Evolutionary conservation across 2,113 vertebrate genomes (phyloP).

Genomic region (Ascaphus truei): DNA sequence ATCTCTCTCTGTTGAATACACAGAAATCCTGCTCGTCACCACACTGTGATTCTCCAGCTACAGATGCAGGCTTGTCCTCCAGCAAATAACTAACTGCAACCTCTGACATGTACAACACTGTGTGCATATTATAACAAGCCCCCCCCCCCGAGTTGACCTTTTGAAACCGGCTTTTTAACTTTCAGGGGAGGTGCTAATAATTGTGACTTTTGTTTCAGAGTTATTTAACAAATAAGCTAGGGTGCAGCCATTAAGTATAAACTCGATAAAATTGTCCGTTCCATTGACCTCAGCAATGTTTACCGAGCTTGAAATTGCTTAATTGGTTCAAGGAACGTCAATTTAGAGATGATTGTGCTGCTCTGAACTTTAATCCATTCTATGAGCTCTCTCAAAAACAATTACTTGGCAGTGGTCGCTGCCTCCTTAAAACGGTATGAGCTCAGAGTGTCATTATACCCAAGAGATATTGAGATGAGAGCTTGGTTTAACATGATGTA

Average conservation of each 20-base stretch:
- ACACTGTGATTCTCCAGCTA: too few species aligned
- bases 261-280: slow-evolving; percentile 26
- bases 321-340: slow-evolving; percentile 22
- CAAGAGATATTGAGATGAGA: background rate
- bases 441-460: background rate
- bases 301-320: slow-evolving; percentile 33
- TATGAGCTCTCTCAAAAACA: slow-evolving; percentile 10
- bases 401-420: background rate
- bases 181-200: background rate
- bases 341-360: slow-evolving; percentile 31
- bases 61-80: background rate
- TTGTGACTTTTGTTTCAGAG: background rate
- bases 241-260: slow-evolving; percentile 23
- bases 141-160: background rate
- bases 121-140: slow-evolving; percentile 16
- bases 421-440: background rate
- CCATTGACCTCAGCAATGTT: slow-evolving; percentile 18
- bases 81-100: slow-evolving; percentile 6
- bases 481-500: too few species aligned
- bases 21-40: too few species aligned
- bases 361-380: slow-evolving; percentile 22
- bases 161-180: background rate
- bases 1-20: too few species aligned
- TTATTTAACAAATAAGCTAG: slow-evolving; percentile 25
- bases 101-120: slow-evolving; percentile 3